phyloP scores from a whole-genome alignment of 2,113 vertebrate species.

The Serinus canaria region DNA sequence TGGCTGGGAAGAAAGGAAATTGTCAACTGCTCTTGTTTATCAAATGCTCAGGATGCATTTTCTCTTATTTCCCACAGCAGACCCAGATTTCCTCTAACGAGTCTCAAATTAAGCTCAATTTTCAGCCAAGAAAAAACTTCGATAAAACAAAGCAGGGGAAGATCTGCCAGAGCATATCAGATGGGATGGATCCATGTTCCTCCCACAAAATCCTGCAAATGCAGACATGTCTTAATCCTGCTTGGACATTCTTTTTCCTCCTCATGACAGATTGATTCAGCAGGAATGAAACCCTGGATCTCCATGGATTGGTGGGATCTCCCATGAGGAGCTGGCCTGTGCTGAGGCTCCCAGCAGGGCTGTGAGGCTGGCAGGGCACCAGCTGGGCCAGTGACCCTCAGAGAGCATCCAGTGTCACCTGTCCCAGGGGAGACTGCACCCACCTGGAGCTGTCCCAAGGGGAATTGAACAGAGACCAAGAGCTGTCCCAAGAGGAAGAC shows the following conservation, averaged over 20 bases:
- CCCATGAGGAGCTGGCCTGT: not conserved
- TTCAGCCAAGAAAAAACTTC: not conserved
- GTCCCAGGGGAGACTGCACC: not conserved
- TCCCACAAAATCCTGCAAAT: not conserved
- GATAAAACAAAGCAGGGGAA: not conserved
- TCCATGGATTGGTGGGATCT: not conserved
- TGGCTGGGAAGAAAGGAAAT: rapidly evolving
- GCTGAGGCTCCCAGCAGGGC: not conserved
- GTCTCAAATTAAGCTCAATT: not conserved
- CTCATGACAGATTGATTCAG: rapidly evolving
- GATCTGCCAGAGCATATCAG: not conserved
- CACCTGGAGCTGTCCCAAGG: not conserved
- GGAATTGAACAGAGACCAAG: not conserved
- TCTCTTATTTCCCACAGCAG: not conserved
- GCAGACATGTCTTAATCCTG: not conserved
- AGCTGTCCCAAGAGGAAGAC: not conserved
- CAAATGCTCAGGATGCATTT: rapidly evolving
- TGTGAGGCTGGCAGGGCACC: not conserved
- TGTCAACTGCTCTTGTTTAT: not conserved
- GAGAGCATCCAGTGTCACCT: not conserved
- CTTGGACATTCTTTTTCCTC: not conserved
- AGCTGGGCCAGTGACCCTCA: not conserved
- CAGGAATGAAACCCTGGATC: not conserved
- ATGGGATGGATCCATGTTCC: rapidly evolving
- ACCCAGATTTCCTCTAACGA: not conserved